Evolutionary conservation across 2,797 vertebrate species (phyloP), one percentile per base, ranked within the genome.

Genomic region (Eleutherodactylus coqui): DNA sequence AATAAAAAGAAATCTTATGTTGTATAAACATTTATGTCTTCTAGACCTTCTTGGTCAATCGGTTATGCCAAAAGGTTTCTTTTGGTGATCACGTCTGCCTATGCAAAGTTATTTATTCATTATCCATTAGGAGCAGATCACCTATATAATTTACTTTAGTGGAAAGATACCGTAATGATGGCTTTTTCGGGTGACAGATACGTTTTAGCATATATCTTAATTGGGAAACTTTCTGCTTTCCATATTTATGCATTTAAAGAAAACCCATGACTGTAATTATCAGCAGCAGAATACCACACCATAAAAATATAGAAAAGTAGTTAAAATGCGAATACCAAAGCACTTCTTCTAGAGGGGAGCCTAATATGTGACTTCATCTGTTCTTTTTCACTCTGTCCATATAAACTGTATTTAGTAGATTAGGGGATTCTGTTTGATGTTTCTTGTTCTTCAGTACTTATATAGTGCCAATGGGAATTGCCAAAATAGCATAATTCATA

Each of bases 351-450:
- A 82, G 67, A 76, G 62, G 76, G 34, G n/a, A 49, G 32, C 29
- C 70, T 55, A 67, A 4, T 29, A 53, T 21, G 41, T 81, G 64
- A 49, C 62, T 73, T 79, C 79, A 86, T 86, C 86, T 83, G 75
- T 79, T 87, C 62, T 79, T 79, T 83, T 53, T 87, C 75, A 77
- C n/a, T 38, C 7, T 32, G n/a, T 83, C 53, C 43, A 62, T 58
- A 64, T 79, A 76, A 82, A 86, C 55, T 41, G 19, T 75, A 75
- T 53, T 86, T 55, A 27, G 62, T 76, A 70, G 17, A 72, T 83
- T 47, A 43, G 64, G 47, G 34, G 49, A 60, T 69, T 41, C 69
- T 82, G 85, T 86, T 86, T 86, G 85, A 86, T 45, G 53, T 86
- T 69, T 47, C 32, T 69, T 69, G 34, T 82, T 77, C 55, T 29